Conservation (phyloP, 2,113 vertebrate species). For the Mormyrus iriodes region DNA sequence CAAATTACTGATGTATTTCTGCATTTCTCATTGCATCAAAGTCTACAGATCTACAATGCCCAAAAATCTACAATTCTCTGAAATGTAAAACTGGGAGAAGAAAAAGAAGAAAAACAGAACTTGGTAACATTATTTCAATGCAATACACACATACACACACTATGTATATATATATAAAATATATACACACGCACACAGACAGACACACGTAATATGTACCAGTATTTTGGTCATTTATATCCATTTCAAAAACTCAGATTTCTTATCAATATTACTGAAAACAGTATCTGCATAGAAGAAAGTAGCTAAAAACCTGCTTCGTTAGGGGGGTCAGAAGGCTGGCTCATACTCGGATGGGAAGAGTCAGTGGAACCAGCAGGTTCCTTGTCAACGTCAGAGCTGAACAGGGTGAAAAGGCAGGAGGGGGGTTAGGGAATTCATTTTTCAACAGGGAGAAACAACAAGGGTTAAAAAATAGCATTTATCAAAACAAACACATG, state of each 20-base stretch:
- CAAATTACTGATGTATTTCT: not conserved
- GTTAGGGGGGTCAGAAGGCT: constrained; percentile 57
- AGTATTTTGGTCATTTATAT: not conserved
- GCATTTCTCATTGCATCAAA: not conserved
- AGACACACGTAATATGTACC: not conserved
- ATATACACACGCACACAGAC: too few species aligned
- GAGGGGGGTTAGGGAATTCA: not conserved
- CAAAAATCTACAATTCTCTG: not conserved
- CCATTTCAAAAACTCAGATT: not conserved
- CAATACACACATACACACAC: not conserved
- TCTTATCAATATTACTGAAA: not conserved
- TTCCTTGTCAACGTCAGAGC: constrained; percentile 47
- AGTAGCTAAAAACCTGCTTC: constrained; percentile 59
- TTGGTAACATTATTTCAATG: not conserved
- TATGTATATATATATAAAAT: not conserved
- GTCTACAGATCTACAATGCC: not conserved
- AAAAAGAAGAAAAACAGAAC: not conserved
- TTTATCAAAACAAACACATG: constrained; percentile 8
- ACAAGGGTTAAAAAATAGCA: constrained; percentile 14
- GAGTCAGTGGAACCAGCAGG: constrained; percentile 50
- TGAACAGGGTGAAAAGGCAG: constrained; percentile 21
- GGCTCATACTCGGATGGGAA: constrained; percentile 63
- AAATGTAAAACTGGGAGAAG: not conserved
- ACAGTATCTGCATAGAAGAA: constrained; percentile 33
- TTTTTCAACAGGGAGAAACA: not conserved